Evolutionary conservation across 2,888 invertebrate species (phyloP).

Genomic region (Agrotis exclamationis): DNA sequence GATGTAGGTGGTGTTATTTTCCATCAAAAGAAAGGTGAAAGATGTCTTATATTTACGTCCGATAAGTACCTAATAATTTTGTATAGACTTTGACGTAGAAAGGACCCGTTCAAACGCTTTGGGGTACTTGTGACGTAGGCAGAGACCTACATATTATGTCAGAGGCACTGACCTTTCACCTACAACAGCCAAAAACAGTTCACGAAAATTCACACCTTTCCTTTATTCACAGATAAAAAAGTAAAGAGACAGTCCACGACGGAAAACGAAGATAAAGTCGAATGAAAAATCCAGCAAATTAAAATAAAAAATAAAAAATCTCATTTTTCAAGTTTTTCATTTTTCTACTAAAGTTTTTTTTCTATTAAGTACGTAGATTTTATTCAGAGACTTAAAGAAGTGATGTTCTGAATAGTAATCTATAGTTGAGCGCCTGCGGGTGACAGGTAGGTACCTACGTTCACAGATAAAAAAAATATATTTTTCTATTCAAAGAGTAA

Average conservation of each 20-base stretch:
- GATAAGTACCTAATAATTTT: not conserved
- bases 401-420: slow-evolving; percentile 35
- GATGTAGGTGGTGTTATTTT: not conserved
- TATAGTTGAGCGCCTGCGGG: slow-evolving; percentile 16
- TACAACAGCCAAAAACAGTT: not conserved
- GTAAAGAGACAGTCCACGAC: not conserved
- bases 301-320: slow-evolving; percentile 33
- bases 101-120: too few species aligned
- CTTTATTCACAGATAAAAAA: slow-evolving; percentile 4
- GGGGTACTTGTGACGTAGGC: not conserved
- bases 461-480: slow-evolving; percentile 38
- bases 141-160: not conserved
- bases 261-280: slow-evolving; percentile 15
- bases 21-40: not conserved
- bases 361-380: slow-evolving; percentile 24
- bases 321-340: slow-evolving; percentile 15
- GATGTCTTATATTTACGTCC: not conserved
- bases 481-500: slow-evolving; percentile 17
- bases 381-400: slow-evolving; percentile 21
- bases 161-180: not conserved
- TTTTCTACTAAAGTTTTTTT: slow-evolving; percentile 18
- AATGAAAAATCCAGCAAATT: slow-evolving; percentile 6
- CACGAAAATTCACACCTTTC: not conserved
- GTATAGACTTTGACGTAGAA: not conserved
- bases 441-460: slow-evolving; percentile 14